Evolutionary conservation across 2,888 invertebrate species (phyloP), one percentile per base, ranked within the genome.

Genomic region (Eristalis pertinax): DNA sequence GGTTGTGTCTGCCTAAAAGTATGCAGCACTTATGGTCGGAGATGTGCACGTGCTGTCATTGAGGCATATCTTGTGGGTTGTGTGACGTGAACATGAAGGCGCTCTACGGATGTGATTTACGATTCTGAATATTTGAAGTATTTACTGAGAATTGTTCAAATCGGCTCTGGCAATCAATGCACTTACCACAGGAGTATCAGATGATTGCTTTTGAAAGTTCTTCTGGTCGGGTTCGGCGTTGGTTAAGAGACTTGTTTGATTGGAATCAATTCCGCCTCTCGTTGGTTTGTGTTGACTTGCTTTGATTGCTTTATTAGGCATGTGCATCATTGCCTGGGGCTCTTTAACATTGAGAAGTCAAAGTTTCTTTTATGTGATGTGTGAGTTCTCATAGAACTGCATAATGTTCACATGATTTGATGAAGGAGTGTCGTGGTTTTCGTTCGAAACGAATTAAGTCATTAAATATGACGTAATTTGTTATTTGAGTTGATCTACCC

Each of bases 11-110:
- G 4, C 35, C 65, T n/a, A n/a, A 41, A 62, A 26, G 24, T 75
- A 79, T 79, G 75, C 84, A 80, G 65, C 10, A 10, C 29, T 38
- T 35, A 11, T 26, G 11, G 3, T 0, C 0, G 10, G 4, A 10
- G 4, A 50, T 19, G 19, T 50, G 19, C 19, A 4, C 0, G 0
- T 0, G 1, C 0, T 19, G 1, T 2, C 2, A 1, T 38, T 2
- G 10, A 79, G 75, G 84, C 74, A 72, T 79, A 75, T 10, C 15
- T 13, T 2, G 26, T 64, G 78, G 78, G 24, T 24, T 50, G 35
- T 22, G 35, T 24, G 43, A 63, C 41, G 5, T 43, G 62, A 15
- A 41, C 43, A 63, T 19, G 5, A 24, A 58, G n/a, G 11, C 29
- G n/a, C 24, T 26, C n/a, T 15, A 1, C n/a, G 15, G 8, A 19